phyloP scores from a whole-genome alignment of 1,140 invertebrate species.

The Wasmannia auropunctata region DNA sequence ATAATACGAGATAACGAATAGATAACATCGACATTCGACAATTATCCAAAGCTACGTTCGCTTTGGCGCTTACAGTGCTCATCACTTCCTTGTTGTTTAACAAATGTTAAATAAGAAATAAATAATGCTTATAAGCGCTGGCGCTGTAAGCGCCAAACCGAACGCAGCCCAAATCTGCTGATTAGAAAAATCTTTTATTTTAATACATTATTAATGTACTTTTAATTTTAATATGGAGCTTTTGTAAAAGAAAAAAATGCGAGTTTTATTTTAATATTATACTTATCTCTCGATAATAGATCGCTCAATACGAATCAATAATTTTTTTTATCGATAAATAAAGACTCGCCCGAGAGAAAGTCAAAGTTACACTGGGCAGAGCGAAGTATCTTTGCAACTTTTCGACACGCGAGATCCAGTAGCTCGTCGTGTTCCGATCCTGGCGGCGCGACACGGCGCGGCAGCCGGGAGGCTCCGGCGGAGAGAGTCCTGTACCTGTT shows the following conservation, averaged over 20 bases:
- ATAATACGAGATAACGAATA: too few species aligned
- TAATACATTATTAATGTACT: neutral
- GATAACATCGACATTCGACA: too few species aligned
- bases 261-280: neutral
- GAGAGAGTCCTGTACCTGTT: conserved; percentile 71
- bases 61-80: too few species aligned
- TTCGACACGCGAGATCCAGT: neutral
- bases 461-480: conserved; percentile 18
- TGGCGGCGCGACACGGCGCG: neutral
- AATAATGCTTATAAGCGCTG: too few species aligned
- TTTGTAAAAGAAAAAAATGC: neutral
- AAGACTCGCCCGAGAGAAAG: neutral
- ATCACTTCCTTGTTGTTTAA: too few species aligned
- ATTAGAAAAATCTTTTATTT: too few species aligned
- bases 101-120: too few species aligned
- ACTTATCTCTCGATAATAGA: neutral
- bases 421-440: conserved; percentile 15
- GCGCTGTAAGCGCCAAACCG: too few species aligned
- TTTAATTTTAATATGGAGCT: neutral
- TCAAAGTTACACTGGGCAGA: neutral
- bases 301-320: neutral
- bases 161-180: too few species aligned
- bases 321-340: neutral
- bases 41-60: too few species aligned
- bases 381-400: neutral